Evolutionary conservation across 2,888 invertebrate species (phyloP).

Genomic region (Cosmia trapezina): DNA sequence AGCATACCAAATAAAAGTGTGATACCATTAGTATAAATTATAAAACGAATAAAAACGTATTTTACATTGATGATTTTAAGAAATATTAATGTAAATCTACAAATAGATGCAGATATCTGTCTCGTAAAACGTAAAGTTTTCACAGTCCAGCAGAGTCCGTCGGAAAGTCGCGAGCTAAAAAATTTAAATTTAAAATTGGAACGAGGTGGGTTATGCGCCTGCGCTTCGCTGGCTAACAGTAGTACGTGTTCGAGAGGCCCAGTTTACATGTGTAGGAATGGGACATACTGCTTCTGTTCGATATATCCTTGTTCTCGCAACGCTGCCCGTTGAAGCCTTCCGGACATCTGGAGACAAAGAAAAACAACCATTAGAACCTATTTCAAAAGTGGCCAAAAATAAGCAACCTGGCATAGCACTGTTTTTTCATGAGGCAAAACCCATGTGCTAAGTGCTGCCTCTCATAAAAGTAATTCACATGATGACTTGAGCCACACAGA

Average conservation of each 20-base stretch:
- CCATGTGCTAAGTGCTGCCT: background rate
- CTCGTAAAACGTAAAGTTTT: constrained; percentile 67
- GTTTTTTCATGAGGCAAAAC: background rate
- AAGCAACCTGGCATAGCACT: background rate
- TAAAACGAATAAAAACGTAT: constrained; percentile 50
- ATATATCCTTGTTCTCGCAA: constrained; percentile 95
- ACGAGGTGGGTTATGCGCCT: constrained; percentile 86
- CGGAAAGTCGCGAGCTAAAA: constrained; percentile 77
- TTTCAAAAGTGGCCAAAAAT: background rate
- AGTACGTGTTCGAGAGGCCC: constrained; percentile 94
- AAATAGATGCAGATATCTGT: constrained; percentile 62
- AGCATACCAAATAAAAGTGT: constrained; percentile 42
- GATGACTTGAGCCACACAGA: no score
- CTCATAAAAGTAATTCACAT: background rate
- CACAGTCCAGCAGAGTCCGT: constrained; percentile 75
- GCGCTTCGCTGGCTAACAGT: constrained; percentile 91
- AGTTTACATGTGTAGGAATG: constrained; percentile 94
- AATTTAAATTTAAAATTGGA: constrained; percentile 81
- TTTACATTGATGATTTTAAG: constrained; percentile 47
- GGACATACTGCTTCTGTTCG: constrained; percentile 94
- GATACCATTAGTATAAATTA: constrained; percentile 51
- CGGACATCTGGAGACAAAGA: constrained; percentile 92
- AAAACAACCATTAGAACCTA: constrained; percentile 13
- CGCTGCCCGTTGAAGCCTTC: constrained; percentile 95
- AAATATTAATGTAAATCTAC: constrained; percentile 56